Evolutionary conservation across 2,888 invertebrate genomes (phyloP).

Genomic region (Monochamus alternatus): DNA sequence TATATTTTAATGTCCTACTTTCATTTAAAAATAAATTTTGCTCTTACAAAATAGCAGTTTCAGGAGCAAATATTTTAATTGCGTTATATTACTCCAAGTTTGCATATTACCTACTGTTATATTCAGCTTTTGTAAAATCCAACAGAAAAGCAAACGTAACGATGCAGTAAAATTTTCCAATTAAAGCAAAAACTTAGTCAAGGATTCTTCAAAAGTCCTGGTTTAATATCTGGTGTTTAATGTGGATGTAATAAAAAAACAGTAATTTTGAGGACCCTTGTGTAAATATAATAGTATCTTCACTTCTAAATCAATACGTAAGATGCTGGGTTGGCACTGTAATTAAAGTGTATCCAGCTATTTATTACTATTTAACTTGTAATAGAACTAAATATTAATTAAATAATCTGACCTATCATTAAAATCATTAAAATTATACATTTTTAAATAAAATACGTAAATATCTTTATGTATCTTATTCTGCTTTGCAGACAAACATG

Average conservation of each 20-base stretch:
- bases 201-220: constrained; percentile 11
- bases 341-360: background rate
- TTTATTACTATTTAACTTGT: too few relatives aligned
- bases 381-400: too few relatives aligned
- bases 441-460: too few relatives aligned
- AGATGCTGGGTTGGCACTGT: background rate
- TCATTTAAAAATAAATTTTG: background rate
- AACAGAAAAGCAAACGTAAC: constrained; percentile 18
- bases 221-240: constrained; percentile 21
- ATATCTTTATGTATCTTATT: too few relatives aligned
- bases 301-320: background rate
- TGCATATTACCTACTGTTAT: background rate
- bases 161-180: constrained; percentile 26
- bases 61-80: constrained; percentile 6
- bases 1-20: background rate
- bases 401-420: too few relatives aligned
- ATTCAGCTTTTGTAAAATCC: background rate
- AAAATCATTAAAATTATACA: too few relatives aligned
- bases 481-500: too few relatives aligned
- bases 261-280: constrained; percentile 6
- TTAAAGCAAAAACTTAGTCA: constrained; percentile 14
- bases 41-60: background rate
- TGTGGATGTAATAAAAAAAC: constrained; percentile 14
- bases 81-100: background rate
- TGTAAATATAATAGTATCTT: background rate